Base-by-base conservation (phyloP, 2,888 invertebrate genomes). In the Phalera bucephala region DNA sequence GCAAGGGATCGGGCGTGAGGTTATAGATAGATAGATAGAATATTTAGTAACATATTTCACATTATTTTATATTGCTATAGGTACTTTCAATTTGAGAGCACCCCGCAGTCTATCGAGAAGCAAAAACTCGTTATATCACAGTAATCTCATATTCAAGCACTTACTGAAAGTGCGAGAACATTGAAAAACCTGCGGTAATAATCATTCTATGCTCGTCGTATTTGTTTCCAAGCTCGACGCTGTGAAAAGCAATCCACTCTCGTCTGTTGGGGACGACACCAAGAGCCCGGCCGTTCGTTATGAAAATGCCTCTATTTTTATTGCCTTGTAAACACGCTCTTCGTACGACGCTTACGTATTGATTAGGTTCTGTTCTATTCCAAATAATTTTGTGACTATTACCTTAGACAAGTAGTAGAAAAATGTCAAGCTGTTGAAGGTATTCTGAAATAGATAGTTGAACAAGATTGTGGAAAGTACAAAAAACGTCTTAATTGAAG, bases 221-320 rank as follows among this genome's bases (percentile, higher is more conserved):
- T 49, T 56, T 52, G 58, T 64, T 58, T 56, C 40, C 44, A 50
- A 60, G 71, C 56, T 63, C 44, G 45, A 44, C 45, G 37, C 49
- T 46, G 42, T 49, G 50, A 47, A 65, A 59, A 64, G 66, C 64
- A 55, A 65, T 65, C 49, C 53, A 54, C 57, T 57, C 45, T 30
- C 34, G 34, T 53, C 45, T 52, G 48, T 59, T 53, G 45, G 51
- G 52, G 45, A 36, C 33, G 47, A 35, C 46, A 41, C 15, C 13
- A 43, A 45, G 31, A 38, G 59, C 47, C 63, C 49, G n/a, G 65
- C 74, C 65, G 63, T 60, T 66, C 51, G 63, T 67, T 71, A 71
- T 71, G 66, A 71, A 70, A 69, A 63, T 53, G 56, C 50, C 53
- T 56, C 34, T 55, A 50, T 36, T 46, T 36, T 53, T 52, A 64